phyloP scores from a whole-genome alignment of 2,113 vertebrate genomes.

The Sigmodon hispidus region DNA sequence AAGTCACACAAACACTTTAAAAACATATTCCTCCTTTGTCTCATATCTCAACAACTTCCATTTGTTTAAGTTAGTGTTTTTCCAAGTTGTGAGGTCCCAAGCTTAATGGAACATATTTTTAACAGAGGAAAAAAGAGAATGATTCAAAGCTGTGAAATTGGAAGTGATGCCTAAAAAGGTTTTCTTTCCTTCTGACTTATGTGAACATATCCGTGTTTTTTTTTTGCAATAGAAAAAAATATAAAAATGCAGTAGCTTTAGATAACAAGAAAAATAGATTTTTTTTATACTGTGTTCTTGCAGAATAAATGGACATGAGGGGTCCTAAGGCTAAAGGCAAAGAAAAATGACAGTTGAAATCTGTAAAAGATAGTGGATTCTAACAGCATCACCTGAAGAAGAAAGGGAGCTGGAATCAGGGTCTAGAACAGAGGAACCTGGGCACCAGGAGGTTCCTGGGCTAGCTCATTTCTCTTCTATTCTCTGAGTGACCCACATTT shows the following conservation, averaged over 20 bases:
- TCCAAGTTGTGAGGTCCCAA: background rate
- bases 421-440: background rate
- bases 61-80: background rate
- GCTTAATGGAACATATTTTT: constrained; percentile 21
- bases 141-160: constrained; percentile 39
- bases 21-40: background rate
- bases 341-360: constrained; percentile 7
- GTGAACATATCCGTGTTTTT: background rate
- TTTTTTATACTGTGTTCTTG: constrained; percentile 6
- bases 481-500: background rate
- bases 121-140: background rate
- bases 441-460: accelerated
- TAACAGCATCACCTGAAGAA: background rate
- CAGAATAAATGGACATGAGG: background rate
- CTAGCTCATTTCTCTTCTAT: background rate
- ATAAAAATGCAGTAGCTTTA: constrained; percentile 35
- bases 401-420: background rate
- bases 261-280: constrained; percentile 46
- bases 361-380: background rate
- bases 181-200: background rate
- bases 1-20: background rate
- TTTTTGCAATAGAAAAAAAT: background rate
- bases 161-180: background rate
- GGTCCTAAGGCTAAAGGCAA: constrained; percentile 18
- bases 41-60: background rate